Evolutionary conservation across 2,113 vertebrate genomes (phyloP), one percentile per base, ranked within the genome.

Genomic region (Perognathus longimembris): DNA sequence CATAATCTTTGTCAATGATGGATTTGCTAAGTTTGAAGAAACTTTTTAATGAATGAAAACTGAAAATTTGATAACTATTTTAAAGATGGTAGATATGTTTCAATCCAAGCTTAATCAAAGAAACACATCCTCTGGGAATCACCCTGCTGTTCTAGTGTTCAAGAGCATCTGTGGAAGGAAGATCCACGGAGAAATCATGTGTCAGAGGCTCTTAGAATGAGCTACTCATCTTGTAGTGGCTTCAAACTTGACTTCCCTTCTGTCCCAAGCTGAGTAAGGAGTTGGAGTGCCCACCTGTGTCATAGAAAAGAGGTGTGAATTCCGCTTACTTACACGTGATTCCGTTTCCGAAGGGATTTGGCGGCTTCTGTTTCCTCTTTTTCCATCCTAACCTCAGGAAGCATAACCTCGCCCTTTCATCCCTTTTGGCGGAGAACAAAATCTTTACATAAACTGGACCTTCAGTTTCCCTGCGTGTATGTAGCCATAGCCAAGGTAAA

Each of bases 401-500:
- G 40, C 59, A 75, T 76, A 76, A 26, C 70, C 28, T 81, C 92
- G 15, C 63, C 38, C 45, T 71, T 34, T 73, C 32, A 32, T 83
- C 34, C 71, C 32, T 66, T 91, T 75, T 95, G 84, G 73, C 86
- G 66, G 45, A 54, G 20, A 86, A 67, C 57, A 77, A 54, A 95
- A 76, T 82, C 66, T 34, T 18, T 94, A 81, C 34, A 40, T 73
- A 69, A 64, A 57, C 32, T 9, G 12, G 21, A 6, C 36, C 59
- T 67, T 85, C 73, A 36, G 30, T 86, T 92, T 87, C 73, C 88
- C 85, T 88, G 74, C 54, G 3, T 85, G 61, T 66, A 17, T 45
- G n/a, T 90, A 89, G 76, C 89, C 59, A 5, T 18, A 30, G 88
- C 80, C 91, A 96, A 93, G 45, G 70, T 70, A 89, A 96, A 93